Evolutionary conservation across 2,888 invertebrate species (phyloP).

Genomic region (Hedya salicella): DNA sequence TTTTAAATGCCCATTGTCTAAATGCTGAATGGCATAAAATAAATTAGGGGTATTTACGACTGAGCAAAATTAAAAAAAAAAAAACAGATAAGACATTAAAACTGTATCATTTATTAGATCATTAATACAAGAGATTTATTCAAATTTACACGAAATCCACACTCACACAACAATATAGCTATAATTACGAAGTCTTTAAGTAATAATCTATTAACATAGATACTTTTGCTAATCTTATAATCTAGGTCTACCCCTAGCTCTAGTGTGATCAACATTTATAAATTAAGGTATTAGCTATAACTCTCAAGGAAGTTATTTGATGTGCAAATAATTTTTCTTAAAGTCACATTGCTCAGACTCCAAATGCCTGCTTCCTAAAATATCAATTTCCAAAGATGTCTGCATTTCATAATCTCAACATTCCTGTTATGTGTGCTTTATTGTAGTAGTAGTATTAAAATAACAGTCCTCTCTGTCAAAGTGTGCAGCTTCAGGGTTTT

Average conservation of each 20-base stretch:
- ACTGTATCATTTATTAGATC: slow-evolving; percentile 43
- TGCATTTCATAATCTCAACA: too few relatives aligned
- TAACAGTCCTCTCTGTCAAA: too few relatives aligned
- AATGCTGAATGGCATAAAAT: too few relatives aligned
- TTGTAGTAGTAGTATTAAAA: too few relatives aligned
- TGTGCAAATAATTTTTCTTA: background rate
- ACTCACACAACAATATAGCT: slow-evolving; percentile 30
- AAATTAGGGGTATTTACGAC: too few relatives aligned
- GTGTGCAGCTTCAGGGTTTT: too few relatives aligned
- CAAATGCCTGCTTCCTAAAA: too few relatives aligned
- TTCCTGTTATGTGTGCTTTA: too few relatives aligned
- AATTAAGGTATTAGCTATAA: slow-evolving; percentile 20
- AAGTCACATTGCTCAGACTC: too few relatives aligned
- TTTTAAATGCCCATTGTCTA: too few relatives aligned
- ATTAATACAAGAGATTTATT: slow-evolving; percentile 41
- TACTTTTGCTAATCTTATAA: slow-evolving; percentile 33
- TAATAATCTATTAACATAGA: slow-evolving; percentile 35
- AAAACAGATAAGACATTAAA: slow-evolving; percentile 33
- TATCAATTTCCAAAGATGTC: too few relatives aligned
- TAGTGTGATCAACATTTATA: slow-evolving; percentile 23
- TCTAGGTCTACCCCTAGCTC: slow-evolving; percentile 10
- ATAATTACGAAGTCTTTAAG: slow-evolving; percentile 39
- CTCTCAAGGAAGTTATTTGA: background rate
- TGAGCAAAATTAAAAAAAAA: background rate
- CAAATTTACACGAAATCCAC: slow-evolving; percentile 37